Base-by-base conservation (phyloP, 2,113 vertebrate genomes). In the Cisticola juncidis region DNA sequence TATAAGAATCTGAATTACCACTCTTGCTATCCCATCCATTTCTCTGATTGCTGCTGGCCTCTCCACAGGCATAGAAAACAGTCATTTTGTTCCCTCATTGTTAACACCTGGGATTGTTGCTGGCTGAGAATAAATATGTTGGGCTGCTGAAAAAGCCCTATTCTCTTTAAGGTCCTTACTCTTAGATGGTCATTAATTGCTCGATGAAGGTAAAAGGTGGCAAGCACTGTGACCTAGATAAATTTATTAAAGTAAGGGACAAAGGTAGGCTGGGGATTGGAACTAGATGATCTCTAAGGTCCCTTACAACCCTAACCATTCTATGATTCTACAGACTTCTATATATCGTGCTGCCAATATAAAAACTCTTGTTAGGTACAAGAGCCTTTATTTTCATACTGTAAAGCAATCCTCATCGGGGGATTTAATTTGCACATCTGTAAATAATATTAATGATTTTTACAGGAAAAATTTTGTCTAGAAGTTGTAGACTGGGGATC, bases 1-100 rank as follows among this genome's bases (percentile, higher is more conserved):
- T 66, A 11, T 57, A 72, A 94, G 65, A 94, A 89, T 81, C 61
- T 87, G 77, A 91, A 90, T 92, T 90, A 90, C 35, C 42, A 56
- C 26, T 73, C 47, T 56, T 88, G 18, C 45, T 70, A 44, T 42
- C 24, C 84, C 79, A 88, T 86, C 79, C 91, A 57, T 81, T 97
- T 96, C 81, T 71, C 50, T 76, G 64, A 74, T 60, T 88, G 53
- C 79, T 92, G 36, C 74, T 85, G 65, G 15, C 25, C 91, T 93
- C 81, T 94, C 86, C 74, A 66, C 45, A 72, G 56, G 72, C 64
- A 79, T 9, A 70, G 50, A 95, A 88, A 86, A 45, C 31, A 85
- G 74, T 51, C 38, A 86, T 90, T 92, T 68, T 72, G 40, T 62
- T 88, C 35, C 50, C 68, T 91, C 57, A 38, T 60, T 85, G 44